Conservation (phyloP, 2,888 invertebrate genomes). For the Scaptomyza polygonia region DNA sequence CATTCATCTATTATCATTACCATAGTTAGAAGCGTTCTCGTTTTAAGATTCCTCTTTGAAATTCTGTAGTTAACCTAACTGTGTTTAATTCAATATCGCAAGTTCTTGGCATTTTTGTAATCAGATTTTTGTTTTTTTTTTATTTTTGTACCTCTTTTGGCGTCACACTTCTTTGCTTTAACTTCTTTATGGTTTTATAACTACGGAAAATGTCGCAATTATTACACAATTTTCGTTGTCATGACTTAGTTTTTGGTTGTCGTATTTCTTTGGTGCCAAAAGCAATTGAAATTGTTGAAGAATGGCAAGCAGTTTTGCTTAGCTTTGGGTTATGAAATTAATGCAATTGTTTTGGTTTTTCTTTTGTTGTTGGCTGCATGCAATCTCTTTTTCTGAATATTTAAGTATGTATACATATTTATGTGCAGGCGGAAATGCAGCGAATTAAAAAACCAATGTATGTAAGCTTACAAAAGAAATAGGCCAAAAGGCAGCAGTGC, state of each 20-base stretch:
- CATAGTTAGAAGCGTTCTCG: neutral
- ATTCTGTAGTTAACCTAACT: conserved; percentile 18
- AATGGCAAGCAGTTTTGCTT: conserved; percentile 58
- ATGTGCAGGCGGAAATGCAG: conserved; percentile 46
- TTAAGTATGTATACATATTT: conserved; percentile 4
- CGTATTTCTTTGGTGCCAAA: conserved; percentile 37
- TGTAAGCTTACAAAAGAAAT: conserved; percentile 41
- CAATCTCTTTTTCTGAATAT: conserved; percentile 29
- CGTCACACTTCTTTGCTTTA: conserved; percentile 20
- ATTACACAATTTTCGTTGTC: conserved; percentile 67
- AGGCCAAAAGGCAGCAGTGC: conserved; percentile 33
- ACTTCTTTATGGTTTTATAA: conserved; percentile 50
- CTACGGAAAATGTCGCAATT: conserved; percentile 67
- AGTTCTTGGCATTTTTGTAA: conserved; percentile 22
- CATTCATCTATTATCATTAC: conserved; percentile 19
- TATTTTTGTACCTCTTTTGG: conserved; percentile 19
- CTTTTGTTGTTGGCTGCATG: conserved; percentile 44
- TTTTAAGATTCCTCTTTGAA: conserved; percentile 13
- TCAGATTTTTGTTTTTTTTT: conserved; percentile 1
- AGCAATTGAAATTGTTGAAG: conserved; percentile 62
- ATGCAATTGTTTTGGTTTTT: conserved; percentile 66
- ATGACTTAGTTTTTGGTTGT: conserved; percentile 17
- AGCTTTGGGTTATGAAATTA: conserved; percentile 68
- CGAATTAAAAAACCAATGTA: conserved; percentile 28
- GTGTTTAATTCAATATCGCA: conserved; percentile 12